phyloP scores from a whole-genome alignment of 2,797 vertebrate species.

The Cryptoprocta ferox region DNA sequence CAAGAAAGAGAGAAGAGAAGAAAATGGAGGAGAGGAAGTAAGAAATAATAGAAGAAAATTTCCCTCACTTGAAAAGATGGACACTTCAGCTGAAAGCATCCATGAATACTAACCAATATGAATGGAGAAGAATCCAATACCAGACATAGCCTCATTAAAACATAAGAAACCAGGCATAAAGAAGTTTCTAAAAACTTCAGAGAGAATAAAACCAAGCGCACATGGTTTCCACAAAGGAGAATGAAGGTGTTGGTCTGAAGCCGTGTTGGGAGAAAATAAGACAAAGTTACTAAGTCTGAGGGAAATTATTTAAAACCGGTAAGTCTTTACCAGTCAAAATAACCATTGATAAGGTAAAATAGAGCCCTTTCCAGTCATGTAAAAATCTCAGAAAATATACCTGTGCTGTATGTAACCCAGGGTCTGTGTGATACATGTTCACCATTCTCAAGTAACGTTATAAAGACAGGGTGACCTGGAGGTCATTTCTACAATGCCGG shows the following conservation, averaged over 20 bases:
- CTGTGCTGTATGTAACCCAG: rapidly evolving
- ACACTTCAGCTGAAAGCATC: background rate
- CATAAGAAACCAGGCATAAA: background rate
- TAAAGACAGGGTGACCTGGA: background rate
- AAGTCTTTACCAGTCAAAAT: background rate
- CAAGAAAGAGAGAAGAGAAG: background rate
- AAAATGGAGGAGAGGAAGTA: background rate
- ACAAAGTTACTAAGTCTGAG: background rate
- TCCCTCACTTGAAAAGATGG: background rate
- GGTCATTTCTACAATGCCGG: background rate
- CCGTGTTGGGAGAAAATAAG: background rate
- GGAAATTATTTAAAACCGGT: background rate
- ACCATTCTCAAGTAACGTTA: background rate
- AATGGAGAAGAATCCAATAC: background rate
- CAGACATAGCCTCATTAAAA: background rate
- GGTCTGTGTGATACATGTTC: no score
- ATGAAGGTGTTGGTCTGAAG: background rate
- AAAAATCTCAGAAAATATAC: background rate
- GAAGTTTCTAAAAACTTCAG: background rate
- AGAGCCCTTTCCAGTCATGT: background rate
- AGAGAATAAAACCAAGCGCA: background rate
- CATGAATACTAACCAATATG: background rate
- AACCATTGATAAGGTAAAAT: background rate
- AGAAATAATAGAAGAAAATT: background rate
- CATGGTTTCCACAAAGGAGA: background rate